phyloP scores from a whole-genome alignment of 2,113 vertebrate species.

The Cairina moschata region DNA sequence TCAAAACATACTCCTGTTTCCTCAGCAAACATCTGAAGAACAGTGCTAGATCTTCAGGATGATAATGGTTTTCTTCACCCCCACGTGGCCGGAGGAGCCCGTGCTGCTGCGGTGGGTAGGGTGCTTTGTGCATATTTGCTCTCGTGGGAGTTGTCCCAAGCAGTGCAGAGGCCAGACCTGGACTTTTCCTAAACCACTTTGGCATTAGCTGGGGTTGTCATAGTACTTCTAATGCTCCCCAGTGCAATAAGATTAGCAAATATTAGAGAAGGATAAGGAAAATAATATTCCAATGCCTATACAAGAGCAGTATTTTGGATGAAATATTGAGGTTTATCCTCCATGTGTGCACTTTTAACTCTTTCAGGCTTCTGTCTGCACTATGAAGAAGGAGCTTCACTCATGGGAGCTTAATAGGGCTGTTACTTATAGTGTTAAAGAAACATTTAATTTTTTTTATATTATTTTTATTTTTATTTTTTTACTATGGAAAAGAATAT shows the following conservation, averaged over 20 bases:
- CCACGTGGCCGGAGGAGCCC: not conserved
- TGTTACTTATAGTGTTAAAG: not conserved
- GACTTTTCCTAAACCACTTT: not conserved
- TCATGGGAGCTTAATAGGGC: not conserved
- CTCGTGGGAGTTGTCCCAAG: not conserved
- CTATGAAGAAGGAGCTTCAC: not conserved
- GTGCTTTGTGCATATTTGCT: not conserved
- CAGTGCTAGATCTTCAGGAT: not conserved
- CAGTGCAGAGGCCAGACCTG: fast-evolving
- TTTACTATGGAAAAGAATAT: not conserved
- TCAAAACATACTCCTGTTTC: not conserved
- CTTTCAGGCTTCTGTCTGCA: not conserved
- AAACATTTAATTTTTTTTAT: not conserved
- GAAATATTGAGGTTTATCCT: not conserved
- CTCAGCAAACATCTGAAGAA: not conserved
- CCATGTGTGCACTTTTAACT: fast-evolving
- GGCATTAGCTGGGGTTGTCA: fast-evolving
- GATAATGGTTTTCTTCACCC: not conserved
- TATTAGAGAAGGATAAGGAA: not conserved
- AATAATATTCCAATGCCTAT: not conserved
- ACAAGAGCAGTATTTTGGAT: not conserved
- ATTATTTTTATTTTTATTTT: too few relatives aligned
- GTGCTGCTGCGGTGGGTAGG: not conserved
- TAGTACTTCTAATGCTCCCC: not conserved
- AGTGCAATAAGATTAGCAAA: not conserved